phyloP scores from a whole-genome alignment of 2,888 invertebrate genomes.

The Caenorhabditis sp. region DNA sequence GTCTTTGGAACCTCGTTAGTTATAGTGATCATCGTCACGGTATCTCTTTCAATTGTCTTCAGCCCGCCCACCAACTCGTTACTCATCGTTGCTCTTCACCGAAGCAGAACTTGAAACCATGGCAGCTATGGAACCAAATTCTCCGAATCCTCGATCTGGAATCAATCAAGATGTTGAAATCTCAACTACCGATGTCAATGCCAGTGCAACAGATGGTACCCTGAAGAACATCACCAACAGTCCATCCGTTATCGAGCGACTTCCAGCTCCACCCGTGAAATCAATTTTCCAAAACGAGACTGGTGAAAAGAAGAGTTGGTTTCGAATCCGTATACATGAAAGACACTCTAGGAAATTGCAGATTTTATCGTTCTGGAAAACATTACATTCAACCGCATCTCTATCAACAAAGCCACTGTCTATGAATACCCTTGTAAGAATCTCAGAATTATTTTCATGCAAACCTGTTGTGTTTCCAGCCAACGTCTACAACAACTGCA shows the following conservation, averaged over 20 bases:
- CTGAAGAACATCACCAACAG: background rate
- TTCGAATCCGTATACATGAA: background rate
- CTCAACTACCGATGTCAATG: background rate
- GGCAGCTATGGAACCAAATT: background rate
- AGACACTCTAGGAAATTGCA: background rate
- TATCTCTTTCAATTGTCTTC: background rate
- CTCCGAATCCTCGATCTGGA: background rate
- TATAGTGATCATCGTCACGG: background rate
- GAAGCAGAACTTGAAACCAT: constrained; percentile 2
- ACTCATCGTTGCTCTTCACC: background rate
- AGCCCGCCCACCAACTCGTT: constrained; percentile 34
- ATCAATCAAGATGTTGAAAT: background rate
- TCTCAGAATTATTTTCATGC: background rate
- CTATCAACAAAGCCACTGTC: background rate
- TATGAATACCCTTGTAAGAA: background rate
- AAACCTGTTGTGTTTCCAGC: no score
- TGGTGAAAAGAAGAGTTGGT: background rate
- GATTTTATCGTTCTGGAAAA: background rate
- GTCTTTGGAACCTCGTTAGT: constrained; percentile 36
- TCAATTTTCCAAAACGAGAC: no score
- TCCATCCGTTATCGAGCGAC: background rate
- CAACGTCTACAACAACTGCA: background rate
- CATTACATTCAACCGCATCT: constrained; percentile 10
- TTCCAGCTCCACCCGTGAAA: background rate
- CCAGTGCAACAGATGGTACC: background rate